phyloP scores from a whole-genome alignment of 1,140 invertebrate species.

The Anoplolepis gracilipes region DNA sequence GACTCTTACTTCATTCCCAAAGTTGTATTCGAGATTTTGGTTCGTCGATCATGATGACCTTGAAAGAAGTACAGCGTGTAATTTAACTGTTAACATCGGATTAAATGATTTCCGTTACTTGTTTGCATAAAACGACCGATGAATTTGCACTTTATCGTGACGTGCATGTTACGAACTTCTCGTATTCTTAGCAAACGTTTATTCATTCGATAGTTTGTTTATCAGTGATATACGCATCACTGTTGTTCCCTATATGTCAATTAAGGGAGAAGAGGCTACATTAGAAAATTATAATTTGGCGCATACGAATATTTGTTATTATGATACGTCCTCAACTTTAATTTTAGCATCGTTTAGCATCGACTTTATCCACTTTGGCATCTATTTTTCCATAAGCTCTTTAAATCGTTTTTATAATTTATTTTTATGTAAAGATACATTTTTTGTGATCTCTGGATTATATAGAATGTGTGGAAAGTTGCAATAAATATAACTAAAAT shows the following conservation, averaged over 20 bases:
- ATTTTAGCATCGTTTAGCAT: background rate
- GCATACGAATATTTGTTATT: constrained; percentile 1
- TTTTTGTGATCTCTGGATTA: background rate
- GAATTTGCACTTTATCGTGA: constrained; percentile 37
- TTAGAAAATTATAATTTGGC: constrained; percentile 17
- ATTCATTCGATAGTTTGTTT: constrained; percentile 2
- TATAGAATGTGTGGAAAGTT: background rate
- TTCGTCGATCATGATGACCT: constrained; percentile 21
- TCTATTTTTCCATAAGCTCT: background rate
- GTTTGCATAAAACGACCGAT: constrained; percentile 35
- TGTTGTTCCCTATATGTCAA: constrained; percentile 32
- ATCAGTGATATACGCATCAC: constrained; percentile 14
- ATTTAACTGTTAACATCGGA: constrained; percentile 45
- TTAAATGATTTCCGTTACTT: constrained; percentile 31
- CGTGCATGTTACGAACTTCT: background rate
- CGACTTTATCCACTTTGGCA: background rate
- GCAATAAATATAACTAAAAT: background rate
- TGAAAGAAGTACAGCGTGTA: constrained; percentile 26
- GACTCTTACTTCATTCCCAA: constrained; percentile 5
- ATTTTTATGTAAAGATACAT: background rate
- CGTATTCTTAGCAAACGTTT: constrained; percentile 40
- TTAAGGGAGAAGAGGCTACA: constrained; percentile 41
- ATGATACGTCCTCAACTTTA: background rate
- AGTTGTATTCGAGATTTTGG: constrained; percentile 15
- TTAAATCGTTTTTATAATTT: background rate